Evolutionary conservation across 2,113 vertebrate genomes (phyloP).

Genomic region (Picathartes gymnocephalus): DNA sequence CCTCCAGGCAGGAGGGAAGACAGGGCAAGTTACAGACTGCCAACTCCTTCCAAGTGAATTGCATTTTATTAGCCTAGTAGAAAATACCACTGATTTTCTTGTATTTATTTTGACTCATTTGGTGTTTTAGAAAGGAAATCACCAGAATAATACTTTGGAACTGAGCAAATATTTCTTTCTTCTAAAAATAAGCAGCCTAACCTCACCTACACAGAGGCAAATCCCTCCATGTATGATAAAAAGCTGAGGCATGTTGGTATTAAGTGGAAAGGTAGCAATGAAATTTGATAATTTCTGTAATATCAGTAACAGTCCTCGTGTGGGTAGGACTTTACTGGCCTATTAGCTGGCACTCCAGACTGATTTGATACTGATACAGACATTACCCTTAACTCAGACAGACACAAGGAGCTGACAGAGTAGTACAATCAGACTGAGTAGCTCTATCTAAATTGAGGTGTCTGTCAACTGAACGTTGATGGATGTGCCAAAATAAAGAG

Average conservation of each 20-base stretch:
- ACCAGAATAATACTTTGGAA: background rate
- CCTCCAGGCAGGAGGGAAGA: background rate
- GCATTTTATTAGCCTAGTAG: background rate
- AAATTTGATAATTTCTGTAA: background rate
- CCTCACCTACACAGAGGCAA: background rate
- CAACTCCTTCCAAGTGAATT: background rate
- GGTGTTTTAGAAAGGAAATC: conserved; percentile 12
- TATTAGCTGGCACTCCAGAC: background rate
- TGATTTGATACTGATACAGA: background rate
- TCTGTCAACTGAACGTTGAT: background rate
- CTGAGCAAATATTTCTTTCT: background rate
- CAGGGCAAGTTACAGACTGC: background rate
- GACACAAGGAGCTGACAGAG: background rate
- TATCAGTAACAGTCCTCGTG: background rate
- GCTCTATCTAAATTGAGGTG: background rate
- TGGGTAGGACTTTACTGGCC: background rate
- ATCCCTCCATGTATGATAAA: background rate
- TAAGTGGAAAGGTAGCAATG: background rate
- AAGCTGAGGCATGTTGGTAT: background rate
- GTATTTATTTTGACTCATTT: conserved; percentile 19
- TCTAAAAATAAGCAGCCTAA: background rate
- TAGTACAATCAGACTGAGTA: background rate
- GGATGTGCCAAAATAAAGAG: background rate
- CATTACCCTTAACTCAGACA: background rate
- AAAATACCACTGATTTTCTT: background rate